Base-by-base conservation (phyloP, 2,797 vertebrate genomes). In the Lycodopsis pacificus region DNA sequence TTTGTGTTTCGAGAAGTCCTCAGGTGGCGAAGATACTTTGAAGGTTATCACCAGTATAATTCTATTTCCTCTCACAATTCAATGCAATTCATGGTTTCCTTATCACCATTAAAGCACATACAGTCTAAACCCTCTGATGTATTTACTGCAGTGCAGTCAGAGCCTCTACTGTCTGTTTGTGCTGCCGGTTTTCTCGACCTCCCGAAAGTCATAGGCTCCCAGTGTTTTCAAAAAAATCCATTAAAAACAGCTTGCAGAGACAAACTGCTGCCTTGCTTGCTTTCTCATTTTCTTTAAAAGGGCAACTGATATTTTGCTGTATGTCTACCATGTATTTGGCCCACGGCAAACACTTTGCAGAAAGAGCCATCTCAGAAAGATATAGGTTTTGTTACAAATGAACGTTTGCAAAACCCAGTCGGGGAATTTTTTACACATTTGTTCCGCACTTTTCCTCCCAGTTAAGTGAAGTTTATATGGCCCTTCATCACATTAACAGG, bases 221-320 rank as follows among this genome's bases (percentile, higher is more conserved):
- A 86, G 70, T 80, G 67, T 82, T 89, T 88, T 86, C 11, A 79
- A 81, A 91, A 34, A 71, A 89, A 87, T 84, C 81, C 83, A 83
- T 89, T 86, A 87, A 88, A 88, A 87, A 82, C 78, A 76, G 80
- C 85, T 90, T 78, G 65, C 72, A 84, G 85, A 90, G 79, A 88
- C 83, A 91, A 89, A 89, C 82, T 70, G 77, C 83, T 76, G 79
- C 86, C 71, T 65, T 63, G 64, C 76, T 83, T 79, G 51, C 59
- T 49, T 90, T 90, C 81, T 82, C 82, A 85, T 91, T 92, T 90
- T 81, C 67, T 87, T 88, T 85, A 66, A 93, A 91, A 89, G 87
- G 84, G 80, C 82, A 91, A 76, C 81, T 82, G 83, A 86, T 83
- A 88, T 91, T 89, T 89, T 80, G 48, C 75, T 54, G 13, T 38